These are phyloP conservation scores for Grapholita molesta DNA, from an alignment of 1,140 invertebrate genomes.

Conservation along the genomic window DNA sequence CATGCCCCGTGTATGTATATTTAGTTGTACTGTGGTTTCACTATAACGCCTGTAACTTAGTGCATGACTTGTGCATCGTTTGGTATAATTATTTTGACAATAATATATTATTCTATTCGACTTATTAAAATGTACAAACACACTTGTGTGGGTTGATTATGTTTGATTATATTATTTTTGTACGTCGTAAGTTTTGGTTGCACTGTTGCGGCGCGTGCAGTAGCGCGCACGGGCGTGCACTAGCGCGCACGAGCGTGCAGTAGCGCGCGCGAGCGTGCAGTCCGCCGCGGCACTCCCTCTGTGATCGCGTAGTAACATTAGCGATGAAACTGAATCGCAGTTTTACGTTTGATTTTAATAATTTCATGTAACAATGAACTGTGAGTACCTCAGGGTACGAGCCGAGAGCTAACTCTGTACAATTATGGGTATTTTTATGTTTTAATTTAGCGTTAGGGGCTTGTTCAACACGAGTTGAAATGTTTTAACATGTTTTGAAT, in stretches of 20 bases:
- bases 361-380: conserved; percentile 47
- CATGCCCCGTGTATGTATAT: conserved; percentile 46
- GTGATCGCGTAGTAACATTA: conserved; percentile 43
- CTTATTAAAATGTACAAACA: conserved; percentile 15
- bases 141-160: conserved; percentile 14
- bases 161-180: conserved; percentile 13
- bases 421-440: conserved; percentile 65
- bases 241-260: background rate
- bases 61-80: background rate
- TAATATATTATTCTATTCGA: conserved; percentile 15
- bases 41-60: background rate
- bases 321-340: conserved; percentile 46
- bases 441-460: conserved; percentile 58
- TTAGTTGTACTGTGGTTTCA: conserved; percentile 37
- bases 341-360: conserved; percentile 40
- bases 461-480: conserved; percentile 52
- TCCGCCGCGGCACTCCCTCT: conserved; percentile 41
- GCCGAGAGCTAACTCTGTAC: conserved; percentile 49
- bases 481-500: conserved; percentile 64
- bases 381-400: conserved; percentile 39
- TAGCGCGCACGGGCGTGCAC: background rate
- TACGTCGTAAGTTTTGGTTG: background rate
- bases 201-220: background rate
- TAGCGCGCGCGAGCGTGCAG: conserved; percentile 8
- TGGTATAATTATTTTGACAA: conserved; percentile 17